Evolutionary conservation across 1,140 invertebrate species (phyloP).

Genomic region (Papilio dardanus): DNA sequence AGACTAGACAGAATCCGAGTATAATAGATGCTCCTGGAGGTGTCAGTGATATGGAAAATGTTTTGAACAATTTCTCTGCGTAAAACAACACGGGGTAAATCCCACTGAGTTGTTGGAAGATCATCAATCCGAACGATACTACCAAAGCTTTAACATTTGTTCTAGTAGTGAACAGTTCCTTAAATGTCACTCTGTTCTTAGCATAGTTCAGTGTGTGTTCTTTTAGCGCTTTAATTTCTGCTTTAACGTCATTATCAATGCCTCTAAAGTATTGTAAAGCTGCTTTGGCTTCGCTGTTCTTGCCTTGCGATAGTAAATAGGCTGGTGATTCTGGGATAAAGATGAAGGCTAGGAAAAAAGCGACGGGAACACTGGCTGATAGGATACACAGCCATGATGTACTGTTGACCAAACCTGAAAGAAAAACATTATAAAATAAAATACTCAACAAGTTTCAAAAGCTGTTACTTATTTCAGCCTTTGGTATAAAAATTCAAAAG

Average conservation of each 20-base stretch:
- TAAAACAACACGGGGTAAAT: conserved; percentile 93
- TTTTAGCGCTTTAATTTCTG: conserved; percentile 84
- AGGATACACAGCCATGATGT: conserved; percentile 85
- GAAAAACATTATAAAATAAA: too few species aligned
- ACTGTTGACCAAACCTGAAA: conserved; percentile 83
- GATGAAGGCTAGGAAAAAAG: conserved; percentile 86
- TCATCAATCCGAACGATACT: conserved; percentile 86
- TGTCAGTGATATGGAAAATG: conserved; percentile 78
- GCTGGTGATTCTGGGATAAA: conserved; percentile 91
- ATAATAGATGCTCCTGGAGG: conserved; percentile 83
- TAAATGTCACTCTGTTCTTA: conserved; percentile 72
- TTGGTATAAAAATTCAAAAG: background rate
- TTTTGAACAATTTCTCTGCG: conserved; percentile 86
- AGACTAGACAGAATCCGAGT: conserved; percentile 87
- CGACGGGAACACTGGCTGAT: conserved; percentile 85
- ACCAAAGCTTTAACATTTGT: conserved; percentile 81
- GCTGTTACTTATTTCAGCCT: too few species aligned
- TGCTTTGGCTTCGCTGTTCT: conserved; percentile 83
- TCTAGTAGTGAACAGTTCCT: conserved; percentile 72
- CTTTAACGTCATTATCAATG: conserved; percentile 85
- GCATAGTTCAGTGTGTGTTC: conserved; percentile 70
- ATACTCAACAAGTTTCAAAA: too few species aligned
- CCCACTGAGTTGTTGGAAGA: conserved; percentile 91
- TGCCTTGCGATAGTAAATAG: conserved; percentile 81
- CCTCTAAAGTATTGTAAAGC: conserved; percentile 87